A percentile compares a stretch with the other conserved stretches of the same genome.
Conservation (phyloP, 2,797 vertebrate genomes). For the Echeneis naucrates region DNA sequence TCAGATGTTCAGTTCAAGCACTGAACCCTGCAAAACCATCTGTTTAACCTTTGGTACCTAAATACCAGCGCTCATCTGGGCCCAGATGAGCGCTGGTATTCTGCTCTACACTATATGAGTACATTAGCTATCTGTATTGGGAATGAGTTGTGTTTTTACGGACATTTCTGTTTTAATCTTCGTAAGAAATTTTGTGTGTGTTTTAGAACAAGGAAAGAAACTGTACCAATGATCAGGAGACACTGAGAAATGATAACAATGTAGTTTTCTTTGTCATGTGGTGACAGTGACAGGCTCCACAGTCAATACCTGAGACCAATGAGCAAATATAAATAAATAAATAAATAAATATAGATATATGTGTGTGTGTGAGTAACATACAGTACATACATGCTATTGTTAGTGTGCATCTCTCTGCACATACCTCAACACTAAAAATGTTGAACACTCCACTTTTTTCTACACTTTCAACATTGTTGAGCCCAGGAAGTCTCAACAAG, state of each 20-base stretch:
- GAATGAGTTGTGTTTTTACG: background rate
- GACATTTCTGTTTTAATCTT: background rate
- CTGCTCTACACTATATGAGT: too few species aligned
- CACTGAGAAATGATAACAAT: background rate
- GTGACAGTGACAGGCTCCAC: background rate
- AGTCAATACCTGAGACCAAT: conserved; percentile 34
- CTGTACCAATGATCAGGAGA: background rate
- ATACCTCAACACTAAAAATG: background rate
- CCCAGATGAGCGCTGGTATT: background rate
- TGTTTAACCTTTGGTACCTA: conserved; percentile 49
- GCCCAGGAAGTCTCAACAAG: background rate
- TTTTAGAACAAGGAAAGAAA: background rate
- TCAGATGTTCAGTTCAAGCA: conserved; percentile 36
- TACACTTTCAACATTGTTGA: background rate
- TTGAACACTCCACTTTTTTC: background rate
- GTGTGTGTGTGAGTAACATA: conserved; percentile 9
- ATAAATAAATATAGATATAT: too few species aligned
- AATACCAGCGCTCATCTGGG: conserved; percentile 19
- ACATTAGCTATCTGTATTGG: too few species aligned
- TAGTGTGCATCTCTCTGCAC: background rate
- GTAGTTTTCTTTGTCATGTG: background rate
- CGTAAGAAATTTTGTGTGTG: background rate
- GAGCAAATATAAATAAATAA: background rate
- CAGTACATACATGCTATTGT: conserved; percentile 14
- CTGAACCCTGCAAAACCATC: conserved; percentile 27